Percentiles rank a stretch among this genome's conserved stretches.
phyloP scores from a whole-genome alignment of 2,888 invertebrate genomes.

The Eumacrocentrus americanus region DNA sequence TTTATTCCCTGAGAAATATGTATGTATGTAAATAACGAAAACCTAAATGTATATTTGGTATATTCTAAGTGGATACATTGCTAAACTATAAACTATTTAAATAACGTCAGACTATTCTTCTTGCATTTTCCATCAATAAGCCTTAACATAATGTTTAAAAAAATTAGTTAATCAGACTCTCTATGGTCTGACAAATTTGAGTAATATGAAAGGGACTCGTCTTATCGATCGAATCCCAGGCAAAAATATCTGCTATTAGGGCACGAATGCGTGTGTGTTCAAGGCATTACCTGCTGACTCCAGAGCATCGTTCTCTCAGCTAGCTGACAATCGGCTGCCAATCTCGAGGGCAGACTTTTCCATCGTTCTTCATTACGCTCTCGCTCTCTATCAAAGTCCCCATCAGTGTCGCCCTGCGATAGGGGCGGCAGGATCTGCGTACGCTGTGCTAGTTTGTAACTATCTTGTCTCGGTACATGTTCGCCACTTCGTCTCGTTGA shows the following conservation, averaged over 20 bases:
- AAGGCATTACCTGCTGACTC: constrained; percentile 58
- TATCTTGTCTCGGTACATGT: constrained; percentile 83
- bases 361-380: constrained; percentile 56
- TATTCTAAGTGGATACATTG: too few relatives aligned
- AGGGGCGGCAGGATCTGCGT: constrained; percentile 80
- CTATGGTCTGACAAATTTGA: too few relatives aligned
- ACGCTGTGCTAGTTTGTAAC: constrained; percentile 87
- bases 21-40: background rate
- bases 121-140: too few relatives aligned
- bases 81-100: too few relatives aligned
- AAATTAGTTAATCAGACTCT: too few relatives aligned
- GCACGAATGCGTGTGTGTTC: constrained; percentile 12
- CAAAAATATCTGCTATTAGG: too few relatives aligned
- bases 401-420: constrained; percentile 62
- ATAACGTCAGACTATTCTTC: too few relatives aligned
- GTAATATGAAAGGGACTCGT: too few relatives aligned
- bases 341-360: constrained; percentile 57
- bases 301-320: constrained; percentile 55
- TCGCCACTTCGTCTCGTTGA: constrained; percentile 59
- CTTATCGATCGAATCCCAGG: background rate
- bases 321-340: constrained; percentile 57
- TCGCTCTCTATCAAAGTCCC: constrained; percentile 49
- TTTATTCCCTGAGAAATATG: constrained; percentile 20
- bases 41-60: background rate
- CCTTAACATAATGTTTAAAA: too few relatives aligned